These are phyloP conservation scores for Drosophila tanythrix DNA, from an alignment of 2,888 invertebrate genomes.

Conservation along the genomic window DNA sequence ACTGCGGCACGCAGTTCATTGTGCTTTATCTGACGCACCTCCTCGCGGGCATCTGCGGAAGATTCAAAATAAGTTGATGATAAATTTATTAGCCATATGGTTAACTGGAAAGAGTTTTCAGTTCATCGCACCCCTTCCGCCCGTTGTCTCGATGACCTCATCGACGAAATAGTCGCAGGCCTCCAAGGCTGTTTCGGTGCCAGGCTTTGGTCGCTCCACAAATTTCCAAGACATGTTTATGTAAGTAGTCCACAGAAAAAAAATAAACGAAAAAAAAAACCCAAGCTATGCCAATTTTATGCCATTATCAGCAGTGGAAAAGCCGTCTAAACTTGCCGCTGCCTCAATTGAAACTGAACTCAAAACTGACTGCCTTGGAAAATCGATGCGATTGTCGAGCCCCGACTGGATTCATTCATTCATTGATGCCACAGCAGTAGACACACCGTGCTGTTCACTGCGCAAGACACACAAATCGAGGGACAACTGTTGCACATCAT, in stretches of 20 bases:
- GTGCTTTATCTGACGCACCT: constrained; percentile 90
- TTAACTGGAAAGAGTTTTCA: not conserved
- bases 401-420: constrained; percentile 54
- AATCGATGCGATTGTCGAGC: constrained; percentile 61
- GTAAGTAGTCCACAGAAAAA: constrained; percentile 37
- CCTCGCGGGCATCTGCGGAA: constrained; percentile 87
- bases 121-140: constrained; percentile 83
- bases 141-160: constrained; percentile 87
- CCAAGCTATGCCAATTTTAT: constrained; percentile 36
- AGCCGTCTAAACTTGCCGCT: constrained; percentile 24
- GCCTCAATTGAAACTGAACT: constrained; percentile 55
- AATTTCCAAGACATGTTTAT: constrained; percentile 84
- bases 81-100: not conserved
- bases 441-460: constrained; percentile 49
- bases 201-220: constrained; percentile 83
- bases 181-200: constrained; percentile 88
- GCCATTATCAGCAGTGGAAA: constrained; percentile 20
- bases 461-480: constrained; percentile 75
- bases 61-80: not conserved
- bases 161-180: constrained; percentile 90
- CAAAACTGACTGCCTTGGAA: constrained; percentile 41
- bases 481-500: constrained; percentile 78
- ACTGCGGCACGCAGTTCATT: constrained; percentile 91
- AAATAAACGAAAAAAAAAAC: not conserved
- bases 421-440: constrained; percentile 46